A percentile compares a stretch with the other conserved stretches of the same genome.
phyloP scores from a whole-genome alignment of 2,113 vertebrate species.

The Limnothrissa miodon region DNA sequence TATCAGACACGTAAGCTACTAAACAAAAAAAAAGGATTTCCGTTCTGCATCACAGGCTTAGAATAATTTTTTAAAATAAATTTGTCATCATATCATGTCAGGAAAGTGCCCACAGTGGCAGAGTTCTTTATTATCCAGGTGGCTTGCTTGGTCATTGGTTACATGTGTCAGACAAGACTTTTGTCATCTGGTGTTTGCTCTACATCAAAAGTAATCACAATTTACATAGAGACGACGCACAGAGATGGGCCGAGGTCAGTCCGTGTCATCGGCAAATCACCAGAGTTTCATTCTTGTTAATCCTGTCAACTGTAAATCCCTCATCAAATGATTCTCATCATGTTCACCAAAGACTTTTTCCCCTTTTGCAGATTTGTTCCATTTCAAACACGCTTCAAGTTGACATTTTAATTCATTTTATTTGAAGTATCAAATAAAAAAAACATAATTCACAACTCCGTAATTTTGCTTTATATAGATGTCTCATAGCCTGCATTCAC shows the following conservation, averaged over 20 bases:
- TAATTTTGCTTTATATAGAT: background rate
- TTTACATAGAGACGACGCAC: background rate
- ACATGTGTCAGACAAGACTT: background rate
- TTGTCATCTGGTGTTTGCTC: background rate
- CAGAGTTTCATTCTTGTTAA: background rate
- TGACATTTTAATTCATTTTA: background rate
- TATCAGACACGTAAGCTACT: background rate
- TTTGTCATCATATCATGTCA: background rate
- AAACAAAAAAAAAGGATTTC: conserved; percentile 2
- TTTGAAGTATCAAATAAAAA: background rate
- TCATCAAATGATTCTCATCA: background rate
- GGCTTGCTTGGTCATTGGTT: background rate
- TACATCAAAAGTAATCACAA: background rate
- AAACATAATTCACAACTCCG: background rate
- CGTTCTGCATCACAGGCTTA: background rate
- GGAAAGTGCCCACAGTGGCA: background rate
- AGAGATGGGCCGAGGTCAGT: background rate
- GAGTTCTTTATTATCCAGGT: background rate
- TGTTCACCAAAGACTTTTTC: background rate
- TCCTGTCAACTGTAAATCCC: background rate
- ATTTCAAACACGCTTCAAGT: background rate
- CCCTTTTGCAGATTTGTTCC: background rate
- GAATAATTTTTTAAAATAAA: background rate
- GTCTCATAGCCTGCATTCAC: background rate
- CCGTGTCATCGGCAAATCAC: background rate